Conservation (phyloP, 1,140 invertebrate genomes). For the Danaus plexippus region DNA sequence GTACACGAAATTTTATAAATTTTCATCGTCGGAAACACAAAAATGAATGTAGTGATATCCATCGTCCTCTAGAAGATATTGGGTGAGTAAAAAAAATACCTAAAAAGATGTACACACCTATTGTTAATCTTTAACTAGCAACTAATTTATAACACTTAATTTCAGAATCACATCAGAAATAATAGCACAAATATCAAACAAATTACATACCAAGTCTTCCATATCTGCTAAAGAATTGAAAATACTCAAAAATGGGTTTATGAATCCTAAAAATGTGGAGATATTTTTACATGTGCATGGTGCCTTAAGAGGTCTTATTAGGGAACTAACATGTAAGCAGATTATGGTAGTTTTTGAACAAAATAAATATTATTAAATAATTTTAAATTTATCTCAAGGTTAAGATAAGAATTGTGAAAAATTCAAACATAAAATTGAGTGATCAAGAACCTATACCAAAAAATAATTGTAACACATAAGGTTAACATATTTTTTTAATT, state of each 20-base stretch:
- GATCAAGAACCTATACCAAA: too few species aligned
- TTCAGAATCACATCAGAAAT: constrained; percentile 34
- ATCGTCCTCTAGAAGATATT: constrained; percentile 25
- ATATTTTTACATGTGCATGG: constrained; percentile 56
- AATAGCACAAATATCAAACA: constrained; percentile 35
- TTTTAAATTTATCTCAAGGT: too few species aligned
- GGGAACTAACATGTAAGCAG: constrained; percentile 55
- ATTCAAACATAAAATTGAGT: too few species aligned
- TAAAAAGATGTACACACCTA: neutral
- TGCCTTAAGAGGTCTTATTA: constrained; percentile 56
- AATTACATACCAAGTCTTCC: constrained; percentile 42
- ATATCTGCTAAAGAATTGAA: constrained; percentile 36
- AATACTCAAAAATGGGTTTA: constrained; percentile 53
- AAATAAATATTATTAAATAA: too few species aligned
- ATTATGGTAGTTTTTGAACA: too few species aligned
- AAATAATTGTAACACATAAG: too few species aligned
- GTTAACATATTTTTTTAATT: too few species aligned
- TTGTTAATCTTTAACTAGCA: neutral
- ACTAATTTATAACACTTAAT: constrained; percentile 12
- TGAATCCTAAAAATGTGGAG: constrained; percentile 45
- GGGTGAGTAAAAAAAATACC: constrained; percentile 20
- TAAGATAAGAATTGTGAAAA: too few species aligned
- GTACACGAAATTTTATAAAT: constrained; percentile 32
- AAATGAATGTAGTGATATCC: constrained; percentile 32
- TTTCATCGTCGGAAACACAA: constrained; percentile 32